Conservation (phyloP, 2,888 invertebrate genomes). For the Melolontha melolontha region DNA sequence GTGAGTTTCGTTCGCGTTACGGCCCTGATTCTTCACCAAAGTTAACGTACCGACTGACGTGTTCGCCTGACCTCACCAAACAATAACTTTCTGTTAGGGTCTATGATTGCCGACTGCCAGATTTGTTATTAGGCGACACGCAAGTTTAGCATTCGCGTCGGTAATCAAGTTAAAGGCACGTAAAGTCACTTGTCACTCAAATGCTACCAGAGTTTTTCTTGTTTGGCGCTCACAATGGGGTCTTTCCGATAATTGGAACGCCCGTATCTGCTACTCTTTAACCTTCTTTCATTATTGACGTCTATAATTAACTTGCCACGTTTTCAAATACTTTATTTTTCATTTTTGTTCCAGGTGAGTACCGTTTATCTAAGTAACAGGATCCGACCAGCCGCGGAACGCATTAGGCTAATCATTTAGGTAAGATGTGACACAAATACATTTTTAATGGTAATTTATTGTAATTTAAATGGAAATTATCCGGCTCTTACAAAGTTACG, state of each 20-base stretch:
- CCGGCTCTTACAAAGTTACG: too few relatives aligned
- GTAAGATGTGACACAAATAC: slow-evolving; percentile 27
- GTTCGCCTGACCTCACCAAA: slow-evolving; percentile 59
- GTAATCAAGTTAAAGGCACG: slow-evolving; percentile 60
- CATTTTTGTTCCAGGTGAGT: slow-evolving; percentile 55
- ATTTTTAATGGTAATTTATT: slow-evolving; percentile 5
- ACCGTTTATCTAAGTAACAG: slow-evolving; percentile 45
- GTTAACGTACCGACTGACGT: slow-evolving; percentile 53
- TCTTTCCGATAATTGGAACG: slow-evolving; percentile 19
- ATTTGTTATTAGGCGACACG: slow-evolving; percentile 61
- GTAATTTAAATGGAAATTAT: background rate
- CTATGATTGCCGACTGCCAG: slow-evolving; percentile 58
- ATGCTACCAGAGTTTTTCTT: slow-evolving; percentile 8
- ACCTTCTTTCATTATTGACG: slow-evolving; percentile 25
- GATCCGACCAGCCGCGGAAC: slow-evolving; percentile 20
- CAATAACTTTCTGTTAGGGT: slow-evolving; percentile 58
- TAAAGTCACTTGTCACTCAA: slow-evolving; percentile 59
- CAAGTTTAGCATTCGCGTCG: slow-evolving; percentile 55
- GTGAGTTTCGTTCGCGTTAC: slow-evolving; percentile 7
- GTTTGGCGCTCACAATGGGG: background rate
- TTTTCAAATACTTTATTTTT: background rate
- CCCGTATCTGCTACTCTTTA: slow-evolving; percentile 19
- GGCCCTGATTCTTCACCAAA: slow-evolving; percentile 26
- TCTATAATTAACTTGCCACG: slow-evolving; percentile 13
- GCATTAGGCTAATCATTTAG: slow-evolving; percentile 29